These are phyloP conservation scores for Falco berigora DNA, from an alignment of 2,797 vertebrate species.

Conservation along the genomic window DNA sequence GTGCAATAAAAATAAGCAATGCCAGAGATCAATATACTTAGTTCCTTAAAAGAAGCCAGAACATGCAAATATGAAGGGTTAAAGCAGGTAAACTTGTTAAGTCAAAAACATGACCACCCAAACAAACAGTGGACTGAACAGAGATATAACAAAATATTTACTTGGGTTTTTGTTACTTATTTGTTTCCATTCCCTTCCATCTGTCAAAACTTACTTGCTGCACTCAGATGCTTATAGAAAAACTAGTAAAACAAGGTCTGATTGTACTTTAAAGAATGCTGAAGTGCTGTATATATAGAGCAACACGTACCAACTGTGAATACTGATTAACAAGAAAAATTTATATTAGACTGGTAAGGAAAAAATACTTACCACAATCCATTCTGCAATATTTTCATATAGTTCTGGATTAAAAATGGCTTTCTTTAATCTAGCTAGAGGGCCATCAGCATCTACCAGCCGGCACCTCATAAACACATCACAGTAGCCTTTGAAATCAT, in stretches of 20 bases:
- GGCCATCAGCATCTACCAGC: constrained; percentile 95
- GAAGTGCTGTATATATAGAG: not conserved
- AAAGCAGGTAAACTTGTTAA: not conserved
- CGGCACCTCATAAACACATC: constrained; percentile 95
- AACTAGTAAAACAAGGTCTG: not conserved
- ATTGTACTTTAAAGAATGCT: not conserved
- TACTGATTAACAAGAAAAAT: not conserved
- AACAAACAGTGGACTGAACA: not conserved
- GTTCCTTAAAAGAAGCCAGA: not conserved
- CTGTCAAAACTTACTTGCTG: not conserved
- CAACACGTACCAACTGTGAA: not conserved
- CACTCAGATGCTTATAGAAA: not conserved
- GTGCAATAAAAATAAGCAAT: not conserved
- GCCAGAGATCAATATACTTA: not conserved
- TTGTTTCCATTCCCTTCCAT: not conserved
- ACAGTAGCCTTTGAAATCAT: constrained; percentile 96
- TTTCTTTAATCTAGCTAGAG: constrained; percentile 92
- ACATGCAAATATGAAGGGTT: not conserved
- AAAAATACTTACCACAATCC: constrained; percentile 90
- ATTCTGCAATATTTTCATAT: constrained; percentile 94
- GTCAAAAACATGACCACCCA: not conserved
- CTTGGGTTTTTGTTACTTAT: not conserved
- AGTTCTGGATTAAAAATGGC: constrained; percentile 93
- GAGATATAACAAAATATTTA: not conserved
- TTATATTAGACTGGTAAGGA: not conserved